These are phyloP conservation scores for Nothoprocta perdicaria DNA, from an alignment of 2,113 vertebrate species.

Conservation along the genomic window DNA sequence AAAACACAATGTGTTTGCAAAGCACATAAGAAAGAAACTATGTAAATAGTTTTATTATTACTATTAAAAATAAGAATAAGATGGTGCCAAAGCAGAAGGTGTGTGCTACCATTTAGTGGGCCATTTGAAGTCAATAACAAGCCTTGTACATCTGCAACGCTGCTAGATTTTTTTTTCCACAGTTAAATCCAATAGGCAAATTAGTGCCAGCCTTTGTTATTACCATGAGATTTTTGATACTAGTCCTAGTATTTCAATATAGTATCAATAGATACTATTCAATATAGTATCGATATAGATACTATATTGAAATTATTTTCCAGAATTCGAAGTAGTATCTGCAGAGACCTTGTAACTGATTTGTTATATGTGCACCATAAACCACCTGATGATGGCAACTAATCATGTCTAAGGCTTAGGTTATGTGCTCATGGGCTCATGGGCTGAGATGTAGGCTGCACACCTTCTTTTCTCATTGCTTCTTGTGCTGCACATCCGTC, in stretches of 20 bases:
- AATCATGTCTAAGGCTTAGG: background rate
- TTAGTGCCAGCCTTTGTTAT: background rate
- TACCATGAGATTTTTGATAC: background rate
- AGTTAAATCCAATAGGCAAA: background rate
- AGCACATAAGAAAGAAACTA: background rate
- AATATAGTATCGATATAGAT: background rate
- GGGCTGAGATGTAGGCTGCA: background rate
- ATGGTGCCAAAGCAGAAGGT: background rate
- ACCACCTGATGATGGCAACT: constrained; percentile 4
- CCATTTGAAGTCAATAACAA: background rate
- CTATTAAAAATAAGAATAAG: background rate
- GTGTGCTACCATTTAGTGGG: background rate
- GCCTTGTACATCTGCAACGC: background rate
- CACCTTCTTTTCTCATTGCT: background rate
- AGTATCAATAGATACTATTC: too few species aligned
- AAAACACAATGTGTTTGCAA: background rate
- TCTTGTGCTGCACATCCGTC: background rate
- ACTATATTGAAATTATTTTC: background rate
- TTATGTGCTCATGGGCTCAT: background rate
- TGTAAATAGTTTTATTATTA: background rate
- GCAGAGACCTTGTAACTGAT: background rate
- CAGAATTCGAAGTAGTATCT: background rate
- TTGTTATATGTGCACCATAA: background rate
- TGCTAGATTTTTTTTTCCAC: background rate
- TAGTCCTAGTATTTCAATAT: background rate